Conservation (phyloP, 1,140 invertebrate species). For the Drosophila santomea region DNA sequence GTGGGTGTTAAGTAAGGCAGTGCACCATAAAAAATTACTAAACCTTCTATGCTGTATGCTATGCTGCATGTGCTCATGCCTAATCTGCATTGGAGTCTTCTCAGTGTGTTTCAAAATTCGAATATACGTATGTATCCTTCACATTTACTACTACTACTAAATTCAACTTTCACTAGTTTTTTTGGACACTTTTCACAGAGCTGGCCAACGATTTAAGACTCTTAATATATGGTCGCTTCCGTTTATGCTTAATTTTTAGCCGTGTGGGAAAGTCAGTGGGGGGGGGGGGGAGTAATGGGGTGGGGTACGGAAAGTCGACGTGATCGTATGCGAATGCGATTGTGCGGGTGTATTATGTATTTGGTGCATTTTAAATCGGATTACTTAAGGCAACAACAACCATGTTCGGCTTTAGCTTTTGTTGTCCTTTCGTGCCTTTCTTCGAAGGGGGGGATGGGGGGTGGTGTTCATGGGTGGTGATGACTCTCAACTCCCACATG, state of each 20-base stretch:
- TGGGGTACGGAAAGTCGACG: slow-evolving; percentile 49
- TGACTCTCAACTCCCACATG: slow-evolving; percentile 10
- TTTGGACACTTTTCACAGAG: no score
- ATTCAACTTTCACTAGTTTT: no score
- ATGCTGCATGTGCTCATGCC: no score
- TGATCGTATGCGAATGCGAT: slow-evolving; percentile 78
- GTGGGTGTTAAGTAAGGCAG: not conserved
- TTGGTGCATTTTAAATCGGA: slow-evolving; percentile 81
- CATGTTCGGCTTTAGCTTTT: slow-evolving; percentile 61
- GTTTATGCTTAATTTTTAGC: no score
- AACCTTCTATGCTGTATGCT: no score
- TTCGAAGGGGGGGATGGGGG: not conserved
- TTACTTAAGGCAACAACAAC: slow-evolving; percentile 76
- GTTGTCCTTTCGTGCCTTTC: slow-evolving; percentile 29
- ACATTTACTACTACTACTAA: no score
- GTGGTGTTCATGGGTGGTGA: not conserved
- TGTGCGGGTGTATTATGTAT: slow-evolving; percentile 76
- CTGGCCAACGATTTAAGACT: no score
- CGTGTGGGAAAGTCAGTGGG: not conserved
- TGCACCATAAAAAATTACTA: not conserved
- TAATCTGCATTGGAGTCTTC: no score
- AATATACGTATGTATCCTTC: no score
- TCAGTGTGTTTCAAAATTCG: no score
- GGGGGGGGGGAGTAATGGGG: not conserved
- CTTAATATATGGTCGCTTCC: no score